Base-by-base conservation (phyloP, 64 coral and sea anemone species). In the Pocillopora verrucosa region DNA sequence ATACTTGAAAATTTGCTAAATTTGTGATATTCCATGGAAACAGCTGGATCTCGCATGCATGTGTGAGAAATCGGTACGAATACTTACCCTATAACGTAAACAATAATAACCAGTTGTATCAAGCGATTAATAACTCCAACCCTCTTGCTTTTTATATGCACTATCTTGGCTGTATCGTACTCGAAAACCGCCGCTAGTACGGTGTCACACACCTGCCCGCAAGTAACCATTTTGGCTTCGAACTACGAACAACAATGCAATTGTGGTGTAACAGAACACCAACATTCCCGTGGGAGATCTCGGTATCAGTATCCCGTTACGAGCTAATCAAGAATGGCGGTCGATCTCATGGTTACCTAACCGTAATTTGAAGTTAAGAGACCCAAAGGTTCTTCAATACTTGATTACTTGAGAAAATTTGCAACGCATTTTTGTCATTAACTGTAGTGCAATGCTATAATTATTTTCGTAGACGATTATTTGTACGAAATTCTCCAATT, bases 51-150 rank as follows among this genome's bases (percentile, higher is more conserved):
- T 19, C 59, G n/a, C 30, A 79, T 56, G 7, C 14, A 67, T n/a
- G 26, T 5, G 12, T 13, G 59, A 22, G 13, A 16, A 56, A 56
- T 76, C 30, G 38, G n/a, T 38, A 5, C 9, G 13, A 67, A 13
- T 14, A 91, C 96, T 92, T 93, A 95, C 96, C 96, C 96, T 51
- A 94, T 92, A 22, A 98, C 88, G 87, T 98, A 98, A 19, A 88
- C 93, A 60, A 98, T 78, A 38, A 98, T 98, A 26, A 90, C 68
- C 10, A 98, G 90, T 56, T 98, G 96, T 58, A 98, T 95, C 5
- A 98, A 34, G 16, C 96, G 87, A 84, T 92, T 92, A 9, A 95
- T 81, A 38, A 98, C 61, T 14, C 96, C 96, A 45, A 98, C 88
- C 65, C 83, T 94, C 60, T 95, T 98, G 82, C 89, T 98, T 89